phyloP scores from a whole-genome alignment of 37 sponge, comb jelly and placozoan species.

The Theonella swinhoei region DNA sequence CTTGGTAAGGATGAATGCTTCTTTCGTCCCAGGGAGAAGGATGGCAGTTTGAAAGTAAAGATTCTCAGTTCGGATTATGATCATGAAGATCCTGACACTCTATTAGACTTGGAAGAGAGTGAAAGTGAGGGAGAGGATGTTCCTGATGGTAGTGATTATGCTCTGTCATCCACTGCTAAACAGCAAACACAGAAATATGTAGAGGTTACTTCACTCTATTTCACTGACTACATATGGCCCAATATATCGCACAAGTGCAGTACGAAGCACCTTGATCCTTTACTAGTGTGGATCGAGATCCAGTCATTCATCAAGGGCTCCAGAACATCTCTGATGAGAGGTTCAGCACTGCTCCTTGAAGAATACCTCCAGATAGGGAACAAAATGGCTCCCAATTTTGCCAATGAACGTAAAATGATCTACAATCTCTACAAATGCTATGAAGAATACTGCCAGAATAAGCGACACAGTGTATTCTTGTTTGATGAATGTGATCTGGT shows the following conservation, averaged over 20 bases:
- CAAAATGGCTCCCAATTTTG: conserved; percentile 80
- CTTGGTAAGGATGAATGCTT: conserved; percentile 28
- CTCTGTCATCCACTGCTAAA: neutral
- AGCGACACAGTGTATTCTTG: conserved; percentile 17
- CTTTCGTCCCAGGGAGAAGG: conserved; percentile 54
- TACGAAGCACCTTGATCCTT: conserved; percentile 50
- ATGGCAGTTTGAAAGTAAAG: conserved; percentile 42
- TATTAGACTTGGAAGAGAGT: conserved; percentile 25
- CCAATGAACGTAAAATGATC: conserved; percentile 50
- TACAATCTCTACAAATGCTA: conserved; percentile 66
- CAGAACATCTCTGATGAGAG: conserved; percentile 43
- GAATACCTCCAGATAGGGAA: conserved; percentile 70
- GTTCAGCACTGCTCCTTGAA: conserved; percentile 33
- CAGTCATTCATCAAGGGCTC: conserved; percentile 93
- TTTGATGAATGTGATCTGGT: conserved; percentile 87
- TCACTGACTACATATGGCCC: conserved; percentile 68
- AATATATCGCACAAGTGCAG: conserved; percentile 27
- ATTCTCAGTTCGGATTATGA: conserved; percentile 60
- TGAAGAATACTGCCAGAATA: conserved; percentile 37
- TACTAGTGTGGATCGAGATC: conserved; percentile 89
- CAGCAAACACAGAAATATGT: conserved; percentile 25
- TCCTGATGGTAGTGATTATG: neutral
- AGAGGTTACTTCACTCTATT: conserved; percentile 63
- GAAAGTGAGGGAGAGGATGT: conserved; percentile 42
- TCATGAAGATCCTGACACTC: conserved; percentile 34